These are phyloP conservation scores for Atrina japonica DNA, from an alignment of 2,888 invertebrate genomes.

Conservation along the genomic window DNA sequence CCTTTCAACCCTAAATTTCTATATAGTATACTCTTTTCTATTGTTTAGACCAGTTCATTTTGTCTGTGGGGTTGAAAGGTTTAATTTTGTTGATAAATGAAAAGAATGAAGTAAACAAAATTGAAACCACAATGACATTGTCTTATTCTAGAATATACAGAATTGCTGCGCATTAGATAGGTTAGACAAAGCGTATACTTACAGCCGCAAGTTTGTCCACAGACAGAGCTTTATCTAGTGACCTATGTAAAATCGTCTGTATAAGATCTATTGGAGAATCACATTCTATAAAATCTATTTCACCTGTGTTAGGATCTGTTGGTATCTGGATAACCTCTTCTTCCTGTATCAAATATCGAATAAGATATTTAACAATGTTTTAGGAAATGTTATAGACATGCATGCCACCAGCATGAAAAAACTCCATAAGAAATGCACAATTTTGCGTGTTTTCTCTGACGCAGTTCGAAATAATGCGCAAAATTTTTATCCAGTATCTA, in stretches of 20 bases:
- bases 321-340: constrained; percentile 64
- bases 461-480: too few relatives aligned
- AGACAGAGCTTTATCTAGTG: constrained; percentile 58
- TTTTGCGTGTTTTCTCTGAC: neutral
- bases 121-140: too few relatives aligned
- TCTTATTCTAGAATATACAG: too few relatives aligned
- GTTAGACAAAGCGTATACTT: too few relatives aligned
- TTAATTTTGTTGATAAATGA: too few relatives aligned
- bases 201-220: constrained; percentile 74
- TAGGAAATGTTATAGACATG: neutral
- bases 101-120: too few relatives aligned
- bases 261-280: constrained; percentile 75
- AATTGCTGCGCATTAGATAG: too few relatives aligned
- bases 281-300: constrained; percentile 71
- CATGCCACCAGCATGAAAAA: neutral
- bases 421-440: neutral
- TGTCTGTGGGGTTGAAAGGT: too few relatives aligned
- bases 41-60: too few relatives aligned
- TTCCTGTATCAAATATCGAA: constrained; percentile 53
- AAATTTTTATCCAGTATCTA: too few relatives aligned
- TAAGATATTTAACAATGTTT: neutral
- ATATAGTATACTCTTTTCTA: too few relatives aligned
- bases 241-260: constrained; percentile 65
- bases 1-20: too few relatives aligned
- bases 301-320: constrained; percentile 62